These are phyloP conservation scores for Autographa gamma DNA, from an alignment of 2,888 invertebrate species.

Conservation along the genomic window DNA sequence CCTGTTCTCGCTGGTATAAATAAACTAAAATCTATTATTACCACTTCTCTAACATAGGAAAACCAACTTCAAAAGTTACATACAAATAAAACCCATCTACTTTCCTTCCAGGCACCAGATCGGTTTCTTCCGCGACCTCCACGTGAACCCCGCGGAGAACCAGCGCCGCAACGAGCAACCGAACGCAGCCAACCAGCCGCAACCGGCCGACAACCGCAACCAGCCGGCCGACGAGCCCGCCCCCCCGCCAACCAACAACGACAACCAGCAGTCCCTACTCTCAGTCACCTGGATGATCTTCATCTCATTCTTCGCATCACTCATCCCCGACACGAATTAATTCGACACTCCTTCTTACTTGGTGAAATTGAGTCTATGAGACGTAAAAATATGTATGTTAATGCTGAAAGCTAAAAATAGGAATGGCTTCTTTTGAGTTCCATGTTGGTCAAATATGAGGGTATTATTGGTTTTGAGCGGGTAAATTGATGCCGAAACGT, in stretches of 20 bases:
- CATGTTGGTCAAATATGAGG: conserved; percentile 3
- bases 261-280: conserved; percentile 85
- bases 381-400: conserved; percentile 48
- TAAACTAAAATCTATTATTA: too few relatives aligned
- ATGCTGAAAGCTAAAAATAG: conserved; percentile 42
- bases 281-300: conserved; percentile 96
- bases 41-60: too few relatives aligned
- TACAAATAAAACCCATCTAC: not conserved
- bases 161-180: conserved; percentile 51
- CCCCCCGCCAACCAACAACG: conserved; percentile 50
- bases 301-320: conserved; percentile 97
- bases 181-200: conserved; percentile 36
- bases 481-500: not conserved
- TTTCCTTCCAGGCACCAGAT: conserved; percentile 90
- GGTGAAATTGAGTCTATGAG: conserved; percentile 40
- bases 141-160: conserved; percentile 70
- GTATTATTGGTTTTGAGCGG: not conserved
- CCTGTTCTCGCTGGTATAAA: conserved; percentile 95
- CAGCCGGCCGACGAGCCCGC: conserved; percentile 63
- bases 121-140: conserved; percentile 92
- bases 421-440: conserved; percentile 5
- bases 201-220: conserved; percentile 40
- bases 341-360: conserved; percentile 10
- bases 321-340: conserved; percentile 95
- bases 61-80: too few relatives aligned